Evolutionary conservation across 2,888 invertebrate genomes (phyloP), one percentile per base, ranked within the genome.

Genomic region (Celastrina argiolus): DNA sequence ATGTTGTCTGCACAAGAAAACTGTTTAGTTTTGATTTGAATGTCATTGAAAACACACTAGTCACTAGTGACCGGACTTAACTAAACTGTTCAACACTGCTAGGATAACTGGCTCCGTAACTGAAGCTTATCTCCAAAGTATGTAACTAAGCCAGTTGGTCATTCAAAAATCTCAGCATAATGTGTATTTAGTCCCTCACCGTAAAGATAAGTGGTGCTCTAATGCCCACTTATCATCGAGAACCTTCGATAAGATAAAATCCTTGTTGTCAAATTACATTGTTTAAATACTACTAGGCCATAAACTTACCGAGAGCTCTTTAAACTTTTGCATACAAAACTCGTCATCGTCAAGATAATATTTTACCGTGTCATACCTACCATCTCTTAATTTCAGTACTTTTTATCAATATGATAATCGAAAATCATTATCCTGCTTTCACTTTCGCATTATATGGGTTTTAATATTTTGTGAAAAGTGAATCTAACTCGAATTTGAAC

Each of bases 171-270:
- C 84, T 79, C 74, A 67, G 75, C 73, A 64, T 71, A 65, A 63
- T 67, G 66, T 69, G 63, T 70, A 68, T 66, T 68, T 83, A 81
- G 84, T 83, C 79, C 74, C 69, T 74, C 76, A 75, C 79, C 72
- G 75, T 66, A 26, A 64, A 61, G 78, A 80, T 81, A 80, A 69
- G 69, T 66, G 67, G 56, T 70, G 70, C 71, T 71, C 70, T 67
- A 67, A 67, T 61, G 61, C 66, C 64, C 64, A 69, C 68, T 69
- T 71, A 71, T 73, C 70, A 69, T 63, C 67, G 41, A 70, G 71
- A 69, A 68, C 65, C 58, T 67, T 64, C 61, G 74, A 74, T 75
- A 74, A 73, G 71, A 72, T 73, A 69, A 67, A 68, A 71, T 69
- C 69, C 42, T 64, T 66, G 63, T 67, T 61, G 63, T 71, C 64